Evolutionary conservation across 2,888 invertebrate genomes (phyloP).

Genomic region (Dicyrtomina minuta): DNA sequence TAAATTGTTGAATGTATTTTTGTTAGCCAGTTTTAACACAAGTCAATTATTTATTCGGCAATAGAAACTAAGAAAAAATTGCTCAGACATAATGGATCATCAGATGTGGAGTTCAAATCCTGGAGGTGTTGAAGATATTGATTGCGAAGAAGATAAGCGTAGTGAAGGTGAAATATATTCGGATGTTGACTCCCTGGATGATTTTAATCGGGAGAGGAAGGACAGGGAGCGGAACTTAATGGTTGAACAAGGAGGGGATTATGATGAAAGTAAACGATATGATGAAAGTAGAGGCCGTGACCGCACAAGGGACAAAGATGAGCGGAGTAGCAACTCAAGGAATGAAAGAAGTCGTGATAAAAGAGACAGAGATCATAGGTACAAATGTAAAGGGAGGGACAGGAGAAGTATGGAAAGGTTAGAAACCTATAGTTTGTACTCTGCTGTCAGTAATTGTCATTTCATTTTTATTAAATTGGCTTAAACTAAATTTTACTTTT

Average conservation of each 20-base stretch:
- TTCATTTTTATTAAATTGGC: too few species aligned
- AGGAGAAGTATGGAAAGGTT: slow-evolving; percentile 25
- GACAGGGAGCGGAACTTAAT: not conserved
- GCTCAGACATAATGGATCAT: slow-evolving; percentile 5
- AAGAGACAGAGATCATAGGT: slow-evolving; percentile 9
- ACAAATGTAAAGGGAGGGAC: slow-evolving; percentile 21
- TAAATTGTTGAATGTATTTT: too few species aligned
- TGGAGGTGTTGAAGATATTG: not conserved
- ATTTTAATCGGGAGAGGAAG: not conserved
- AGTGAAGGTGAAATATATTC: slow-evolving; percentile 28
- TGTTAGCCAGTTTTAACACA: too few species aligned
- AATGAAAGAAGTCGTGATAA: slow-evolving; percentile 27
- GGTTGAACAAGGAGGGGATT: not conserved
- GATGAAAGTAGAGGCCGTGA: slow-evolving; percentile 7
- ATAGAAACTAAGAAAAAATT: too few species aligned
- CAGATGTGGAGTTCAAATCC: slow-evolving; percentile 11
- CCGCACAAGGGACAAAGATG: not conserved
- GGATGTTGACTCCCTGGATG: slow-evolving; percentile 11
- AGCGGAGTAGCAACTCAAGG: slow-evolving; percentile 11
- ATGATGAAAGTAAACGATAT: slow-evolving; percentile 1
- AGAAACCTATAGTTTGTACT: too few species aligned
- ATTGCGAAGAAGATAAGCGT: slow-evolving; percentile 8
- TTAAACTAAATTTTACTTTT: too few species aligned
- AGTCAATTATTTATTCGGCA: too few species aligned
- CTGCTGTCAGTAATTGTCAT: too few species aligned